phyloP scores from a whole-genome alignment of 2,888 invertebrate species.

The Drosophila cyrtoloma region DNA sequence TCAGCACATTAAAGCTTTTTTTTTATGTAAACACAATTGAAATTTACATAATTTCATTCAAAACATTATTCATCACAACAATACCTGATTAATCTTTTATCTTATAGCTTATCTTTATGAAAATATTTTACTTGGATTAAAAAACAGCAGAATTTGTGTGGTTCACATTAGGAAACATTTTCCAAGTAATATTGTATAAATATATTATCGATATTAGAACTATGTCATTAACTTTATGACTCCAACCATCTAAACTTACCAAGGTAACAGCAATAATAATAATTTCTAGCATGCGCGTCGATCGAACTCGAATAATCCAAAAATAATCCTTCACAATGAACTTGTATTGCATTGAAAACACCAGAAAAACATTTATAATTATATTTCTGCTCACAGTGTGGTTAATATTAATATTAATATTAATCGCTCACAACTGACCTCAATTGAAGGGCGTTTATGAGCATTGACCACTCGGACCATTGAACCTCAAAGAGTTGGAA shows the following conservation, averaged over 20 bases:
- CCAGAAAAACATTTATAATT: constrained; percentile 42
- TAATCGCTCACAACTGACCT: constrained; percentile 65
- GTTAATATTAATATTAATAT: constrained; percentile 54
- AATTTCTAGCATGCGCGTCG: constrained; percentile 8
- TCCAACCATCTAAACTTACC: not conserved
- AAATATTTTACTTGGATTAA: not conserved
- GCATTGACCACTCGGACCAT: constrained; percentile 68
- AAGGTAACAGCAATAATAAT: constrained; percentile 25
- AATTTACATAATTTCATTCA: not conserved
- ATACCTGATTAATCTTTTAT: not conserved
- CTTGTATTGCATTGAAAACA: constrained; percentile 49
- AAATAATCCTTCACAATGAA: constrained; percentile 72
- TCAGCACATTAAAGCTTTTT: not conserved
- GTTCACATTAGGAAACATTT: not conserved
- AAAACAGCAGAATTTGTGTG: not conserved
- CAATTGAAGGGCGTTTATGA: constrained; percentile 70
- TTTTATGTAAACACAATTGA: not conserved
- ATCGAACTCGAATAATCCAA: constrained; percentile 12
- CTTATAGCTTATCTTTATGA: not conserved
- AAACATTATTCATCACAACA: not conserved
- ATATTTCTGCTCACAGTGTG: constrained; percentile 18
- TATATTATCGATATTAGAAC: constrained; percentile 22
- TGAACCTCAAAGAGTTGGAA: constrained; percentile 64
- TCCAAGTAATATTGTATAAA: not conserved
- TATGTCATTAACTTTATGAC: constrained; percentile 35